A percentile compares a stretch with the other conserved stretches of the same genome.
Evolutionary conservation across 2,797 vertebrate species (phyloP).

Genomic region (Protonibea diacanthus): DNA sequence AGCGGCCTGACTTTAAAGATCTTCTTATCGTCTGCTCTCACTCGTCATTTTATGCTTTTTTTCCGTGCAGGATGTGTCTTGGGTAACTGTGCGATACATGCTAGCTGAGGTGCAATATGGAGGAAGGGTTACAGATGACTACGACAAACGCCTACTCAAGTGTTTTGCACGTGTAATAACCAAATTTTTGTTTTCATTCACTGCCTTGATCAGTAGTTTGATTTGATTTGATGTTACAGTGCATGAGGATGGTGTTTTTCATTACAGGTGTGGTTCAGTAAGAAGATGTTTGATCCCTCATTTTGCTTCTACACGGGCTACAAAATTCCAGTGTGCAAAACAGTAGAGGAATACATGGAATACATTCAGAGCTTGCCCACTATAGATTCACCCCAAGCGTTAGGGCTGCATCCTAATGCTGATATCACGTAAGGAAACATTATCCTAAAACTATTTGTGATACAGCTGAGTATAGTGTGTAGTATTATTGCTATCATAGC

Average conservation of each 20-base stretch:
- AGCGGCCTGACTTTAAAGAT: neutral
- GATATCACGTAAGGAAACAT: slow-evolving; percentile 71
- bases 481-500: neutral
- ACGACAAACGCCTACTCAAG: slow-evolving; percentile 89
- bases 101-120: slow-evolving; percentile 88
- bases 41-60: slow-evolving; percentile 3
- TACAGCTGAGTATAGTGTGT: neutral
- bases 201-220: neutral
- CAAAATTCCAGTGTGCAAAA: slow-evolving; percentile 87
- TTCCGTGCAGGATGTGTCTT: slow-evolving; percentile 84
- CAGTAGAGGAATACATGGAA: slow-evolving; percentile 87
- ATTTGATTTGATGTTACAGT: neutral
- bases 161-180: slow-evolving; percentile 82
- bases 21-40: slow-evolving; percentile 62
- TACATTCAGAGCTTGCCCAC: slow-evolving; percentile 86
- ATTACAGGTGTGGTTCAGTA: slow-evolving; percentile 89
- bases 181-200: slow-evolving; percentile 17
- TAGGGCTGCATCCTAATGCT: slow-evolving; percentile 78
- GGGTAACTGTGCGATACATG: slow-evolving; percentile 87
- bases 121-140: slow-evolving; percentile 88
- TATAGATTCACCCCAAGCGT: slow-evolving; percentile 82
- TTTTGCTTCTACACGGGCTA: slow-evolving; percentile 90
- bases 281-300: slow-evolving; percentile 84
- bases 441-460: neutral
- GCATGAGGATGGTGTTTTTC: slow-evolving; percentile 21